Conservation (phyloP, 2,888 invertebrate genomes). For the Melinaea marsaeus region DNA sequence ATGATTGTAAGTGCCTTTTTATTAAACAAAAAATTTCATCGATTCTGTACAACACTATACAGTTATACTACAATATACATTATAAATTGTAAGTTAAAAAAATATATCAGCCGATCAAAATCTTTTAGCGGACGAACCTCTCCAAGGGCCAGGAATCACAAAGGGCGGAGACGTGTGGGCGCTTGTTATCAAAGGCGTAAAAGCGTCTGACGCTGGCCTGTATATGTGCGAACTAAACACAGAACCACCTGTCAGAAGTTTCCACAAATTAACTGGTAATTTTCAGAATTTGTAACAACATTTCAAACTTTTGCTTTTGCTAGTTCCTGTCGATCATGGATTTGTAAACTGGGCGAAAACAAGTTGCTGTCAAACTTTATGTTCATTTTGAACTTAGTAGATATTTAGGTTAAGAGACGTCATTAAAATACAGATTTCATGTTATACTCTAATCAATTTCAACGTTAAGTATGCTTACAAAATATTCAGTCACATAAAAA, state of each 20-base stretch:
- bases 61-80: too few species aligned
- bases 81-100: too few species aligned
- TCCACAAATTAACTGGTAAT: constrained; percentile 86
- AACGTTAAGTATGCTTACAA: background rate
- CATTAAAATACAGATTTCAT: too few species aligned
- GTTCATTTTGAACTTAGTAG: background rate
- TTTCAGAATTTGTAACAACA: background rate
- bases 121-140: constrained; percentile 59
- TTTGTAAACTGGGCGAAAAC: background rate
- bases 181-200: constrained; percentile 84
- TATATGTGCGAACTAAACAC: constrained; percentile 92
- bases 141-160: constrained; percentile 66
- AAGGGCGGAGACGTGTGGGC: constrained; percentile 92
- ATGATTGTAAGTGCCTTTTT: constrained; percentile 79
- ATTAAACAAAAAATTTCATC: too few species aligned
- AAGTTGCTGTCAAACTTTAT: background rate
- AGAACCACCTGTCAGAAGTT: constrained; percentile 86
- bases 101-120: background rate
- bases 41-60: too few species aligned
- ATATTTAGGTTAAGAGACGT: too few species aligned
- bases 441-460: too few species aligned
- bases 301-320: constrained; percentile 1
- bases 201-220: constrained; percentile 84
- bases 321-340: background rate
- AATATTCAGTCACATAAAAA: background rate